These are phyloP conservation scores for Pollimyrus isidori DNA, from an alignment of 2,113 vertebrate species.

Conservation along the genomic window DNA sequence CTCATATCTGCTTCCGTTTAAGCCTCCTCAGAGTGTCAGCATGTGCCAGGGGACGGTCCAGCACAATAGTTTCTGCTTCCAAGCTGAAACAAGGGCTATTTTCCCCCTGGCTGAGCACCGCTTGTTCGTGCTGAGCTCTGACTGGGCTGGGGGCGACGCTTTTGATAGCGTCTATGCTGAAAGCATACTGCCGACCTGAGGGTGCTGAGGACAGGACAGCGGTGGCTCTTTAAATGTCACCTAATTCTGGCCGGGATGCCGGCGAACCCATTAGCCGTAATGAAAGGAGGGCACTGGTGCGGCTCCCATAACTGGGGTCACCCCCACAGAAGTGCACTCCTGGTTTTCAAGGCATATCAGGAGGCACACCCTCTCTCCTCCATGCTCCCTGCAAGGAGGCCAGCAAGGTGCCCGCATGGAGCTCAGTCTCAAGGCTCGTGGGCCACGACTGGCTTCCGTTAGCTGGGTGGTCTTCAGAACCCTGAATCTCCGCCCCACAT, in stretches of 20 bases:
- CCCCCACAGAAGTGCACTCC: neutral
- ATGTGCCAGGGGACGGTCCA: neutral
- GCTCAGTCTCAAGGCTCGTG: neutral
- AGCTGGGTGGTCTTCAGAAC: neutral
- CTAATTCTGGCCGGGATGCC: neutral
- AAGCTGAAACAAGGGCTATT: constrained; percentile 11
- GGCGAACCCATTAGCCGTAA: neutral
- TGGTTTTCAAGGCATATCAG: neutral
- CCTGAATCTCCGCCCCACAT: neutral
- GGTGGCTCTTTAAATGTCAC: neutral
- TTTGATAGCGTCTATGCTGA: neutral
- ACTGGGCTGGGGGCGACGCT: neutral
- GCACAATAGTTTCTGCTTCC: neutral
- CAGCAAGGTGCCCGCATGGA: neutral
- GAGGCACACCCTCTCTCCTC: neutral
- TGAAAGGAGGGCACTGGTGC: neutral
- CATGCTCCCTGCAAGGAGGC: neutral
- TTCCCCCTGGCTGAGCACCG: neutral
- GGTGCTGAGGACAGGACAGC: neutral
- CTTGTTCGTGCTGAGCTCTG: neutral
- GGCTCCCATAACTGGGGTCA: neutral
- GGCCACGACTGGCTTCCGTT: neutral
- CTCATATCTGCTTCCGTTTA: neutral
- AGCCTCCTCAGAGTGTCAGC: neutral
- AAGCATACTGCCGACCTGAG: neutral